phyloP scores from a whole-genome alignment of 2,888 invertebrate species.

The Cephus rjabovi region DNA sequence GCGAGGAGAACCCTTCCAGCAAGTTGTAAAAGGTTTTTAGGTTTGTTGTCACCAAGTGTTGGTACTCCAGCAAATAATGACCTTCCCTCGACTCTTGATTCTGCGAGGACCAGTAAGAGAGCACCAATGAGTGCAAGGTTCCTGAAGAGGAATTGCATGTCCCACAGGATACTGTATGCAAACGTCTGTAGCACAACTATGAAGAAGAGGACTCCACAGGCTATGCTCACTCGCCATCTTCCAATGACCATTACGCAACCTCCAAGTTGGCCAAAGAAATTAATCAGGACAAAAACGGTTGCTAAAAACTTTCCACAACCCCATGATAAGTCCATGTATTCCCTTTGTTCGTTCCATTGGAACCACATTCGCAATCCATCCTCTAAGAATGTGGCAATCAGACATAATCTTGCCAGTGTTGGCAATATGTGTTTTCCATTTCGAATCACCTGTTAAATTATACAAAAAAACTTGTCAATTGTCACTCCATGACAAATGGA shows the following conservation, averaged over 20 bases:
- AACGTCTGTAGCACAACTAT: constrained; percentile 97
- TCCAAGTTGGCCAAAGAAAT: constrained; percentile 95
- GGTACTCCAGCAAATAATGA: constrained; percentile 97
- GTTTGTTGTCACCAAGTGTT: constrained; percentile 92
- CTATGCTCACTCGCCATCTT: constrained; percentile 90
- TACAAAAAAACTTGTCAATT: neutral
- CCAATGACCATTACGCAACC: constrained; percentile 97
- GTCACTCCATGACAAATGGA: neutral
- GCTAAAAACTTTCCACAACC: constrained; percentile 95
- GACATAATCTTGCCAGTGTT: constrained; percentile 93
- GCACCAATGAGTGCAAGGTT: constrained; percentile 98
- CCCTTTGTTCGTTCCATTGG: constrained; percentile 97
- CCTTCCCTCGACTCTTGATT: constrained; percentile 92
- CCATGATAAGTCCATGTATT: constrained; percentile 98
- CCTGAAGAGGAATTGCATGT: constrained; percentile 94
- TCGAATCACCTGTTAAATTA: constrained; percentile 81
- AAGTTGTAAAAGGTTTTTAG: constrained; percentile 95
- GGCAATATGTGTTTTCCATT: constrained; percentile 94
- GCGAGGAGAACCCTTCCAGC: constrained; percentile 95
- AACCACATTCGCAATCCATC: constrained; percentile 99
- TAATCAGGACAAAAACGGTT: constrained; percentile 93
- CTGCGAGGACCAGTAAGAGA: constrained; percentile 95
- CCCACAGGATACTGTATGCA: constrained; percentile 98
- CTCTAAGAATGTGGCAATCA: constrained; percentile 98
- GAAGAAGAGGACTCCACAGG: constrained; percentile 92